Conservation (phyloP, 2,797 vertebrate genomes). For the Xiphorhynchus erythropygius region DNA sequence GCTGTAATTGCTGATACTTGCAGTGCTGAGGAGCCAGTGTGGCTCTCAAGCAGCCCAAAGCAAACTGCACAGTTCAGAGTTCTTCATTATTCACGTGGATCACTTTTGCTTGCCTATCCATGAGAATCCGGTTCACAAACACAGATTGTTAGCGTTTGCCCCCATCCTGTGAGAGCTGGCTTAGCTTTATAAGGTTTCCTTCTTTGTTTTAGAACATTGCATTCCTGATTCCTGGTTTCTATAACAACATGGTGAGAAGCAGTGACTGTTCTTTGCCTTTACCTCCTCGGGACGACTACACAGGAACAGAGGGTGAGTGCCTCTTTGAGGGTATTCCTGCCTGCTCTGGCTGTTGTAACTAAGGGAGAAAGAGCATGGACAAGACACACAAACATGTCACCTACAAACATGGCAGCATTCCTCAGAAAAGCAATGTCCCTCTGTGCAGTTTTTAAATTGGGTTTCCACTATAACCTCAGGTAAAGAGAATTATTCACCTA, state of each 20-base stretch:
- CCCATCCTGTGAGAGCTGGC: neutral
- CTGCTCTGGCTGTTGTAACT: neutral
- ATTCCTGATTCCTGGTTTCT: constrained; percentile 92
- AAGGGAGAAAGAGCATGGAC: constrained; percentile 23
- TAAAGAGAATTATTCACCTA: neutral
- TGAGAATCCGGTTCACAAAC: neutral
- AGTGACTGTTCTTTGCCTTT: constrained; percentile 53
- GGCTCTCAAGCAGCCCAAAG: neutral
- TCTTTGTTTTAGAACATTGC: constrained; percentile 83
- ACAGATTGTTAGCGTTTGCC: neutral
- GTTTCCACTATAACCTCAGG: neutral
- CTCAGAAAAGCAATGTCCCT: neutral
- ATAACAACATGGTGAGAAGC: constrained; percentile 78
- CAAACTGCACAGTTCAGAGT: neutral
- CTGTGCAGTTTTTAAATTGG: neutral
- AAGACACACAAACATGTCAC: neutral
- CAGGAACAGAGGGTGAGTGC: neutral
- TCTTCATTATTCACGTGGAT: neutral
- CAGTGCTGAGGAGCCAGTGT: neutral
- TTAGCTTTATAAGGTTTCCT: neutral
- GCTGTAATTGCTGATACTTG: neutral
- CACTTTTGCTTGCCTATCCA: neutral
- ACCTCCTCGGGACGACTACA: constrained; percentile 15
- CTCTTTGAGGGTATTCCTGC: neutral
- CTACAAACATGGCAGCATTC: neutral